Evolutionary conservation across 1,140 invertebrate genomes (phyloP), one percentile per base, ranked within the genome.

Genomic region (Camponotus pennsylvanicus): DNA sequence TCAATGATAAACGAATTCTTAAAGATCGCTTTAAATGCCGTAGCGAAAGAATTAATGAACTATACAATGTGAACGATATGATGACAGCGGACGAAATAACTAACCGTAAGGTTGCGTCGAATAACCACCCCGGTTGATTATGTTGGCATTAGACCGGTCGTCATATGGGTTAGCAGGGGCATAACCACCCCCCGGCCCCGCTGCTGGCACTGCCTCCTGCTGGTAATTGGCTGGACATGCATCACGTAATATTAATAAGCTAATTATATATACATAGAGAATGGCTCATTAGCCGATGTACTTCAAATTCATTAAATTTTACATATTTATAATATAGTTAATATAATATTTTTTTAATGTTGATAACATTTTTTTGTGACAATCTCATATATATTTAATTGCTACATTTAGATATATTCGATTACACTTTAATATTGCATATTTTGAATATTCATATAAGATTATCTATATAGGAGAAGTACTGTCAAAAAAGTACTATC

Each of bases 91-190:
- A 69, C 78, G 70, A 92, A 88, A 73, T 18, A 92, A 93, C 93
- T 93, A 91, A 94, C 93, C 93, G 92, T 94, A 93, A 86, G 90
- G 87, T 91, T 93, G 93, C 73, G 91, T 91, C 69, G 92, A 91
- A 84, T 94, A 94, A 91, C 91, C 91, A 88, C 90, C 90, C 87
- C 92, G 91, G 92, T 90, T 90, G 88, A 88, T 90, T 90, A 93
- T 91, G 86, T 88, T 91, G 86, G 86, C 78, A 91, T 94, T 94
- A 92, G 92, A 92, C 89, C 88, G 92, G 88, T 93, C 93, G 75
- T 93, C 92, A 83, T 94, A 93, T 49, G 88, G 88, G 69, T 93
- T 90, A 79, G 80, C 86, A 86, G 91, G 87, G 86, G 91, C 88
- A 90, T 92, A 93, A 91, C 84, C 90, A 86, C 78, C 89, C 70